Base-by-base conservation (phyloP, 2,888 invertebrate species). In the Oligia latruncula region DNA sequence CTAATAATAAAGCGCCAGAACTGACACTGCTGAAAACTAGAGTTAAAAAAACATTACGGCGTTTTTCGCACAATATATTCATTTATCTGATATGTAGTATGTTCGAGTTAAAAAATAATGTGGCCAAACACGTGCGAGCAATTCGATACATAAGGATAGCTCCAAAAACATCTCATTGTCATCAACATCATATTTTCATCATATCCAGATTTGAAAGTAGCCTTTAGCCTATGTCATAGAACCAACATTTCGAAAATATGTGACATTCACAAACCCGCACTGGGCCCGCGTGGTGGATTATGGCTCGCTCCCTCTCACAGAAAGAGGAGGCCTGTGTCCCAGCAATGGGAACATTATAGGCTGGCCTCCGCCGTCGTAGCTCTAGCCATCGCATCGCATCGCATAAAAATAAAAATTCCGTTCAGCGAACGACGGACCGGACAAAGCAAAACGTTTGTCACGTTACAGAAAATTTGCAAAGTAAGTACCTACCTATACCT, bases 381-480 rank as follows among this genome's bases (percentile, higher is more conserved):
- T 46, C 46, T 46, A 46, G 46, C 46, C 46, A 11, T 46, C 43
- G 43, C 8, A 17, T 46, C 43, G 43, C 8, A 17, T 46, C 2
- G 46, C 49, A 52, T 15, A 52, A 71, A 73, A 40, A 52, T n/a
- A n/a, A 73, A 73, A 73, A 40, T 9, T 23, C 23, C 11, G 3
- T 73, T 67, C 1, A 29, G 2, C 5, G 29, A 49, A 3, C 13
- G 8, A 29, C 9, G 6, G 13, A 62, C 8, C 15, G 9, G 5
- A 67, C 77, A 82, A 82, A 81, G 40, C 65, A 65, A 65, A 43
- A 20, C 3, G 20, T 52, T 73, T 3, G 40, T 81, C 60, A 62
- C 9, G 20, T 2, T 11, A 65, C 64, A 64, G 87, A 87, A 84
- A 78, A 71, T 81, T 76, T 65, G 64, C 52, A 17, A 49, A 2